Evolutionary conservation across 2,797 vertebrate genomes (phyloP).

Genomic region (Leptodactylus fallax): DNA sequence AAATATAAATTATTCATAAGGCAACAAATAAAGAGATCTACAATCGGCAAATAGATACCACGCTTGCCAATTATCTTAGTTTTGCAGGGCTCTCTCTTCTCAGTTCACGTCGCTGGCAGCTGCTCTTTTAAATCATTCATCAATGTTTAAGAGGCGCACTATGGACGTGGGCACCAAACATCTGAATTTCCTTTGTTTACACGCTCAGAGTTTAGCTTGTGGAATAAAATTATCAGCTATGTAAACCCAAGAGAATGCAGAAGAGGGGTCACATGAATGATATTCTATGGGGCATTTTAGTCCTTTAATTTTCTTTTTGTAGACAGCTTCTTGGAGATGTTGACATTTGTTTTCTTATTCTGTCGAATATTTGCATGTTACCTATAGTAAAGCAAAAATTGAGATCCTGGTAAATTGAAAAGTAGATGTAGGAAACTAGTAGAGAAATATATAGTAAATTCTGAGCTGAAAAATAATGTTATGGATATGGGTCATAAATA

Average conservation of each 20-base stretch:
- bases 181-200: constrained; percentile 72
- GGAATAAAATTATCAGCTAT: constrained; percentile 66
- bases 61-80: constrained; percentile 75
- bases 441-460: neutral
- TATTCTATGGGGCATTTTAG: constrained; percentile 42
- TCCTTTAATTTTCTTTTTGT: neutral
- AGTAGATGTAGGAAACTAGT: neutral
- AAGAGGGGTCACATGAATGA: constrained; percentile 52
- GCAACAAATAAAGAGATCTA: constrained; percentile 78
- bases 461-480: neutral
- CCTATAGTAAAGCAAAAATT: neutral
- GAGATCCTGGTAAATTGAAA: constrained; percentile 5
- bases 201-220: constrained; percentile 67
- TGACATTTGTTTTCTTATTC: constrained; percentile 28
- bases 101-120: constrained; percentile 67
- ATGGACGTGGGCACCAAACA: constrained; percentile 57
- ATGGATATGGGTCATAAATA: too few relatives aligned
- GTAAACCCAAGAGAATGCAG: constrained; percentile 63
- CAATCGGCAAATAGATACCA: constrained; percentile 70
- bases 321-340: neutral
- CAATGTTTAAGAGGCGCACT: constrained; percentile 67
- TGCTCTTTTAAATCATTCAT: constrained; percentile 76
- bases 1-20: constrained; percentile 73
- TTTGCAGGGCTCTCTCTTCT: constrained; percentile 68
- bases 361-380: neutral